Evolutionary conservation across 64 coral and sea anemone species (phyloP), one percentile per base, ranked within the genome.

Genomic region (Astreopora myriophthalma): DNA sequence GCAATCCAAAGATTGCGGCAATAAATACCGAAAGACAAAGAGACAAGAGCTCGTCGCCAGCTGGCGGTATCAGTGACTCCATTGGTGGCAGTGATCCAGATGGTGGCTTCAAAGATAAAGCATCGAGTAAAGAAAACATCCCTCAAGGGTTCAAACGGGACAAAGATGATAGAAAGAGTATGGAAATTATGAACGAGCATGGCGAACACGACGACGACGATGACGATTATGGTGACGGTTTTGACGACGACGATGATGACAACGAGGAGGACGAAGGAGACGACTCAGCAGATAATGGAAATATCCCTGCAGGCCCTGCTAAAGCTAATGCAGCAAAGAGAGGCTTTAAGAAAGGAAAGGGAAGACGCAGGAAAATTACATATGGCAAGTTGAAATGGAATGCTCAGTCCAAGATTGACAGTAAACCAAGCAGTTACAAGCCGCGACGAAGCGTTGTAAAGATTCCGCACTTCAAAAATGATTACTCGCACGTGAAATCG

Each of bases 371-470:
- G 39, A 92, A 86, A 23, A 31, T 27, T 10, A 28, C 36, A 27
- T 72, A 22, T 13, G 69, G 71, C 3, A 92, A 92, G 66, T 39
- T 92, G 22, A 92, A 92, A 30, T 92, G 90, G 90, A 76, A 92
- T 44, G 90, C 90, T 24, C 34, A n/a, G 26, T 92, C 90, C 13
- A 92, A 92, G 75, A 25, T 92, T 7, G 90, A 92, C 90, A 92
- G 80, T 44, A 71, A 68, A 0, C 63, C 44, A n/a, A 34, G 51
- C 16, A 38, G 32, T 39, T 76, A 86, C 39, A 64, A 73, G 27
- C 82, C 52, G 9, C 37, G 46, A 14, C 33, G 17, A n/a, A 84
- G 82, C 17, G 33, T 25, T 14, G 74, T 63, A 17, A 92, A 65
- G 24, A 92, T 92, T 84, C 82, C 82, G 19, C 5, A 55, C 1